phyloP scores from a whole-genome alignment of 2,888 invertebrate species.

The Corythucha ciliata region DNA sequence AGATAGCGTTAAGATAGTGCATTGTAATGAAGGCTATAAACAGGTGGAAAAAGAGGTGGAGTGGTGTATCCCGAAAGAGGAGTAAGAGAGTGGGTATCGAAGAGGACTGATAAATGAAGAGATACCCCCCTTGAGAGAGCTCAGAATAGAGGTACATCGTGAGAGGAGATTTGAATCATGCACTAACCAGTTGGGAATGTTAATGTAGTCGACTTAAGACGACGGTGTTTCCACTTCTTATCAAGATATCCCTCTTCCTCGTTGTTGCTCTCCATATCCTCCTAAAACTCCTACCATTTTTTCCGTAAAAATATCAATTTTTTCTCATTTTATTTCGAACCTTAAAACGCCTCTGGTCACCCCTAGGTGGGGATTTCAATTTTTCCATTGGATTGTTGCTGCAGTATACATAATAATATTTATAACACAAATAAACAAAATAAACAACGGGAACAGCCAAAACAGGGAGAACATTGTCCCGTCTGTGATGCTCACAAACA shows the following conservation, averaged over 20 bases:
- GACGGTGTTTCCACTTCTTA: constrained; percentile 26
- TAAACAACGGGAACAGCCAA: no score
- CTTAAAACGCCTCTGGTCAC: no score
- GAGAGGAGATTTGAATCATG: constrained; percentile 26
- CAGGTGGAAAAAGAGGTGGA: constrained; percentile 15
- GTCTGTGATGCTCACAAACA: no score
- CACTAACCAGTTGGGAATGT: constrained; percentile 27
- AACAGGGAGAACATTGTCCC: no score
- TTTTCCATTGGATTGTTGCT: no score
- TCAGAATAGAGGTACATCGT: constrained; percentile 28
- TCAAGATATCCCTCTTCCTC: constrained; percentile 24
- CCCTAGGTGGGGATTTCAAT: no score
- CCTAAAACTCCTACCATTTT: no score
- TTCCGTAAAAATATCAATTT: no score
- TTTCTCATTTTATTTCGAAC: no score
- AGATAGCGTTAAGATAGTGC: constrained; percentile 23
- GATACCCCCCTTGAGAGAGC: constrained; percentile 22
- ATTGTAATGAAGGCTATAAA: constrained; percentile 24
- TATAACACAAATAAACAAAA: no score
- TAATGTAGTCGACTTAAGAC: constrained; percentile 24
- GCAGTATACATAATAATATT: no score
- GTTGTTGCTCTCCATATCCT: no score
- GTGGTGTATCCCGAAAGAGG: constrained; percentile 1
- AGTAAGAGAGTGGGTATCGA: constrained; percentile 16
- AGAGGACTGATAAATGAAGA: constrained; percentile 27